A percentile compares a stretch with the other conserved stretches of the same genome.
phyloP scores from a whole-genome alignment of 2,113 vertebrate genomes.

The Anser brachyrhynchus region DNA sequence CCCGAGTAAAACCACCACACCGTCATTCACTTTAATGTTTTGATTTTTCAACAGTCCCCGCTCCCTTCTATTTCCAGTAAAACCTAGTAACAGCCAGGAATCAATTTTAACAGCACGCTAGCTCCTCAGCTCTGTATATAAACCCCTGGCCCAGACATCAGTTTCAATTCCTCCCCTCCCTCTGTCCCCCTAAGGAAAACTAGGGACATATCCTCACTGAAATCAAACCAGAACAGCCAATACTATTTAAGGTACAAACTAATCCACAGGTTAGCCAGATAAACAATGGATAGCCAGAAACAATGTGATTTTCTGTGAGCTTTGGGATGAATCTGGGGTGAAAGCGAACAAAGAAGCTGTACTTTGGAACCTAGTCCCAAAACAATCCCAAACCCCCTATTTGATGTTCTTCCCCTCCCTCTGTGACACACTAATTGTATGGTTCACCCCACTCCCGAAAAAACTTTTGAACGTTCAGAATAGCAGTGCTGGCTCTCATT shows the following conservation, averaged over 20 bases:
- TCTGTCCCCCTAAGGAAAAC: neutral
- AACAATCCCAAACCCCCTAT: neutral
- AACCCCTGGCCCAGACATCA: neutral
- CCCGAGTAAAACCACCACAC: no score
- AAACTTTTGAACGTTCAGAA: neutral
- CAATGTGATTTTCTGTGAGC: neutral
- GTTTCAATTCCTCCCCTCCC: neutral
- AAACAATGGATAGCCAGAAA: no score
- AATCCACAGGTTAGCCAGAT: accelerated
- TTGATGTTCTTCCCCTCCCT: neutral
- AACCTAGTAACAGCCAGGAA: neutral
- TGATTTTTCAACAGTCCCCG: neutral
- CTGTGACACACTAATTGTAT: accelerated
- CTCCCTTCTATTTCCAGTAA: neutral
- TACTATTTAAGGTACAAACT: neutral
- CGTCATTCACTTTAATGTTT: neutral
- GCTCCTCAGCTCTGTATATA: neutral
- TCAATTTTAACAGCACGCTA: neutral
- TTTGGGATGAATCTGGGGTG: neutral
- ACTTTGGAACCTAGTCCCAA: neutral
- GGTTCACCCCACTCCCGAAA: neutral
- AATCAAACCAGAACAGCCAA: neutral
- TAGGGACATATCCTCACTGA: neutral
- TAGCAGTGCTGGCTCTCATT: neutral
- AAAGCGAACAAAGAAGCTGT: neutral